These are phyloP conservation scores for Tinea semifulvella DNA, from an alignment of 2,888 invertebrate species.

Conservation along the genomic window DNA sequence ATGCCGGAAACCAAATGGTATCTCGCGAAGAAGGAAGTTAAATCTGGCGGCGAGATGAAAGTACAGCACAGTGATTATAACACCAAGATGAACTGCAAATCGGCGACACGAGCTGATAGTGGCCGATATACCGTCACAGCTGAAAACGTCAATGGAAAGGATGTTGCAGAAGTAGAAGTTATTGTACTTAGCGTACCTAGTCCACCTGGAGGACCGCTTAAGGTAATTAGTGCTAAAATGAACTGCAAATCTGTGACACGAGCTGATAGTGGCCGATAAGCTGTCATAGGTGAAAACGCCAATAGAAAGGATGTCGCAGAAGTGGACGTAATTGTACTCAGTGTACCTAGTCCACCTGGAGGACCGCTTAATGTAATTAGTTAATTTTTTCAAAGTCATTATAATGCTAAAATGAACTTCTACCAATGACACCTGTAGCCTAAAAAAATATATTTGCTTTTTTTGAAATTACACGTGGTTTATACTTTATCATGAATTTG, in stretches of 20 bases:
- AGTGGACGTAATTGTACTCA: conserved; percentile 89
- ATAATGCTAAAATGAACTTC: no score
- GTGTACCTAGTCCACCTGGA: conserved; percentile 89
- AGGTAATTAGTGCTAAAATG: conserved; percentile 75
- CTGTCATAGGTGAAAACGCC: conserved; percentile 89
- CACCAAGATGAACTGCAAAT: conserved; percentile 81
- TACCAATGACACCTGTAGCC: no score
- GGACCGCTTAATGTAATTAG: conserved; percentile 83
- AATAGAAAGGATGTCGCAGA: conserved; percentile 95
- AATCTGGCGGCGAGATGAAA: conserved; percentile 77
- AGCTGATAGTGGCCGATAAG: conserved; percentile 90
- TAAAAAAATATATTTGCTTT: no score
- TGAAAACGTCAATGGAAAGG: conserved; percentile 93
- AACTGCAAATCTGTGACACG: conserved; percentile 82
- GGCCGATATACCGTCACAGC: conserved; percentile 92
- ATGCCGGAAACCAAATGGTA: conserved; percentile 94
- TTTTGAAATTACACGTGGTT: no score
- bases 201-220: conserved; percentile 91
- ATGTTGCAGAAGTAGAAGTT: conserved; percentile 92
- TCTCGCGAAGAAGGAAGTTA: conserved; percentile 81
- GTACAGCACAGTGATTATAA: conserved; percentile 86
- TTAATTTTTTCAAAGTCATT: neutral
- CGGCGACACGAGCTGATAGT: conserved; percentile 85
- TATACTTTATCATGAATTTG: no score
- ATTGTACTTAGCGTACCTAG: conserved; percentile 88